A percentile compares a stretch with the other conserved stretches of the same genome.
Conservation (phyloP, 2,113 vertebrate species). For the Neopipo cinnamomea region DNA sequence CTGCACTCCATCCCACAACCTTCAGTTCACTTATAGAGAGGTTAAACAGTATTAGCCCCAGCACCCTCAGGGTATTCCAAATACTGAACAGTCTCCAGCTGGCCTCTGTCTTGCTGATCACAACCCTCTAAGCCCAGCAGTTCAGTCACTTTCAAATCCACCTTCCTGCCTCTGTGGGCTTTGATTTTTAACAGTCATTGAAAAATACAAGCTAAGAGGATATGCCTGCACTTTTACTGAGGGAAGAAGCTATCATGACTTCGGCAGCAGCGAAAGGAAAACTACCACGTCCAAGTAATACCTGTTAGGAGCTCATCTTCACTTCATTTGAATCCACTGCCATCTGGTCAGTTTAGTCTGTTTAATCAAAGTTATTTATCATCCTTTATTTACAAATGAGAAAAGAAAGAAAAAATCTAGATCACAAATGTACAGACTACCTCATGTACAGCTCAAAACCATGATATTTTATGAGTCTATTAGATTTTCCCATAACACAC, state of each 20-base stretch:
- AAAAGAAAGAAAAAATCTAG: not conserved
- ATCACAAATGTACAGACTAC: not conserved
- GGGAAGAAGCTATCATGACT: not conserved
- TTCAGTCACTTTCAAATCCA: not conserved
- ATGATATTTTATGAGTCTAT: constrained; percentile 7
- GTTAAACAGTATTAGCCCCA: not conserved
- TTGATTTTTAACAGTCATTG: not conserved
- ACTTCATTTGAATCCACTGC: not conserved
- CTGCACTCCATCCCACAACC: not conserved
- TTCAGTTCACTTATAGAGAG: not conserved
- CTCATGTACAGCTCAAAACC: not conserved
- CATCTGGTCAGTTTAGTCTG: not conserved
- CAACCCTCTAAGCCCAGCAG: not conserved
- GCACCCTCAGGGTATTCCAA: not conserved
- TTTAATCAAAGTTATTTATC: not conserved
- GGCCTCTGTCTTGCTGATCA: not conserved
- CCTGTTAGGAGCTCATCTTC: not conserved
- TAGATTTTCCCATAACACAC: not conserved
- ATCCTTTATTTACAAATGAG: constrained; percentile 12
- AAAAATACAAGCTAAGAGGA: not conserved
- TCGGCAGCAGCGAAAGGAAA: constrained; percentile 9
- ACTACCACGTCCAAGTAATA: not conserved
- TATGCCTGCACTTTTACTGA: not conserved
- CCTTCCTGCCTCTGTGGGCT: not conserved
- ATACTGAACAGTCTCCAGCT: not conserved